Evolutionary conservation across 2,888 invertebrate genomes (phyloP), one percentile per base, ranked within the genome.

Genomic region (Nymphalis c-album): DNA sequence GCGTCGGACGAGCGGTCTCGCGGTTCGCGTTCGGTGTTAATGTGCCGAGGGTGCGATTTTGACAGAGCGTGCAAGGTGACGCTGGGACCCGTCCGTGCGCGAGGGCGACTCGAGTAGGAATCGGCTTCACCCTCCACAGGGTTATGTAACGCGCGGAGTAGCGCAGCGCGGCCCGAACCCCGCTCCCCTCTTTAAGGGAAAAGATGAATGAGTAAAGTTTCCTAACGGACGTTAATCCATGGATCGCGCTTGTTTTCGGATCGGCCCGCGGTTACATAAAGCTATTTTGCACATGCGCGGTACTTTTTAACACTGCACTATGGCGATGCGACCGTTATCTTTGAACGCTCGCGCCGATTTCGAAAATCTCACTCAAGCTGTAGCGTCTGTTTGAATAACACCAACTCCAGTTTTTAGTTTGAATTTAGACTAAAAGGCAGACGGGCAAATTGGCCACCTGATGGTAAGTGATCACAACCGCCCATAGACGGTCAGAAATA

Each of bases 161-260:
- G 80, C 84, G 87, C 88, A 88, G 86, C 87, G 87, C 88, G 85
- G 84, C 86, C 81, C 84, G 63, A 53, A 64, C 75, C 87, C 88
- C 89, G 86, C 88, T 70, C 89, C 88, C 88, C 89, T 80, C 85
- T 82, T 86, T 89, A 85, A 84, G 85, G 88, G 87, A 89, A 91
- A 91, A 90, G 90, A 91, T 91, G 91, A 91, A 91, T 91, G 91
- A 87, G 87, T 76, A 87, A 91, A 91, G 86, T 91, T 91, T 89
- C 86, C 87, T 85, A 86, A 86, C 87, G 86, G 87, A 87, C 88
- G 83, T 80, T 84, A 85, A 85, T 81, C 87, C 88, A 87, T 86
- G 86, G 88, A 87, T 88, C 85, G 85, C 81, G 79, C 80, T 82
- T 74, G 81, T 78, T 81, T 85, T 86, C 76, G 76, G 83, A 83